Evolutionary conservation across 2,888 invertebrate species (phyloP).

Genomic region (Diploptera punctata): DNA sequence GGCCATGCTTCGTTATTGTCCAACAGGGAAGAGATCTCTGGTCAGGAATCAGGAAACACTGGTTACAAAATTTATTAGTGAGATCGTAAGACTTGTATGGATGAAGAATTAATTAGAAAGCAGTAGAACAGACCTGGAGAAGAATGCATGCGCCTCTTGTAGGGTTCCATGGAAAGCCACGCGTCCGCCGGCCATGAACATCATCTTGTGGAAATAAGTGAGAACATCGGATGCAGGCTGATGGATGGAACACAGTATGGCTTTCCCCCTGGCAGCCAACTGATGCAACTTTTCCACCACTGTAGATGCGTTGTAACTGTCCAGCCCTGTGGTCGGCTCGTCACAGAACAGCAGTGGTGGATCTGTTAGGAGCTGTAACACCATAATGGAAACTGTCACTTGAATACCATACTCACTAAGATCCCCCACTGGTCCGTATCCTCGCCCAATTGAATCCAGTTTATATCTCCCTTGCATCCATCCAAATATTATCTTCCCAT

Average conservation of each 20-base stretch:
- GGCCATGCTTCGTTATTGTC: too few relatives aligned
- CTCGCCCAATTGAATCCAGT: too few relatives aligned
- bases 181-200: conserved; percentile 60
- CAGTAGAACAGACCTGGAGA: conserved; percentile 43
- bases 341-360: conserved; percentile 63
- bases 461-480: too few relatives aligned
- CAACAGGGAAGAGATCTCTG: too few relatives aligned
- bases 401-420: too few relatives aligned
- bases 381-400: too few relatives aligned
- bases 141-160: conserved; percentile 45
- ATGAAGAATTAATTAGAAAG: too few relatives aligned
- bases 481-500: too few relatives aligned
- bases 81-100: too few relatives aligned
- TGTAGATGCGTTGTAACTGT: conserved; percentile 63
- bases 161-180: conserved; percentile 53
- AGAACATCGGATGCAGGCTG: conserved; percentile 62
- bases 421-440: too few relatives aligned
- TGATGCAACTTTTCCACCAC: conserved; percentile 56
- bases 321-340: conserved; percentile 64
- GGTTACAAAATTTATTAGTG: too few relatives aligned
- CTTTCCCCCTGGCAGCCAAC: conserved; percentile 55
- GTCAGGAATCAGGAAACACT: too few relatives aligned
- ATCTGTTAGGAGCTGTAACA: conserved; percentile 60
- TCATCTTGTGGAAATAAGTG: conserved; percentile 57
- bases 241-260: conserved; percentile 63